Percentiles rank a stretch among this genome's conserved stretches.
Evolutionary conservation across 2,888 invertebrate genomes (phyloP).

Genomic region (Amiota communis): DNA sequence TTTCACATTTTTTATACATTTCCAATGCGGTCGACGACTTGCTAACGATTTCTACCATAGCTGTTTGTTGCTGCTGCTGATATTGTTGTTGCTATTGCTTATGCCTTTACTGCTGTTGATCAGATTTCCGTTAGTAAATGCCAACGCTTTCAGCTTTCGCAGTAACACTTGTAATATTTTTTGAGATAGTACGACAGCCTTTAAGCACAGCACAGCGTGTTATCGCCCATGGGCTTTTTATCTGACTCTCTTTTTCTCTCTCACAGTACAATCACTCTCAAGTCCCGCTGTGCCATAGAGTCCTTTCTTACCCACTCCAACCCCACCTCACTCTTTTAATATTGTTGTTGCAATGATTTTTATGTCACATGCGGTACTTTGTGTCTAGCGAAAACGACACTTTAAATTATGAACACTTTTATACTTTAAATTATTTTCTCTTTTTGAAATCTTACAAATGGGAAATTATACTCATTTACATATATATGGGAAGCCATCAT

Average conservation of each 20-base stretch:
- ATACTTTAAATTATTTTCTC: background rate
- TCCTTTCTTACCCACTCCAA: too few species aligned
- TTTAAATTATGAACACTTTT: background rate
- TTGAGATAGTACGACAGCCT: conserved; percentile 34
- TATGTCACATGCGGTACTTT: conserved; percentile 9
- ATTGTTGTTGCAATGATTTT: background rate
- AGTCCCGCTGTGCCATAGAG: too few species aligned
- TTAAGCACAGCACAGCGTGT: conserved; percentile 38
- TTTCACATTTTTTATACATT: conserved; percentile 34
- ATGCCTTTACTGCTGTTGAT: conserved; percentile 34
- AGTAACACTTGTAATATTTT: conserved; percentile 36
- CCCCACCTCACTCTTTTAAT: background rate
- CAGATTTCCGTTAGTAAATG: conserved; percentile 47
- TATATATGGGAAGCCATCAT: background rate
- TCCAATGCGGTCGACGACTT: conserved; percentile 37
- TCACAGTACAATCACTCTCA: too few species aligned
- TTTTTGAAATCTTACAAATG: too few species aligned
- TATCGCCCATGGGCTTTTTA: conserved; percentile 43
- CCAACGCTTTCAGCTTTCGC: conserved; percentile 29
- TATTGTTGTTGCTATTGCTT: conserved; percentile 32
- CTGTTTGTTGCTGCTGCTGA: conserved; percentile 43
- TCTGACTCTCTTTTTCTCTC: background rate
- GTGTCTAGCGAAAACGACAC: background rate
- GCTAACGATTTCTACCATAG: conserved; percentile 39
- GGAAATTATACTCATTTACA: background rate